Conservation (phyloP, 2,888 invertebrate genomes). For the Bibio marci region DNA sequence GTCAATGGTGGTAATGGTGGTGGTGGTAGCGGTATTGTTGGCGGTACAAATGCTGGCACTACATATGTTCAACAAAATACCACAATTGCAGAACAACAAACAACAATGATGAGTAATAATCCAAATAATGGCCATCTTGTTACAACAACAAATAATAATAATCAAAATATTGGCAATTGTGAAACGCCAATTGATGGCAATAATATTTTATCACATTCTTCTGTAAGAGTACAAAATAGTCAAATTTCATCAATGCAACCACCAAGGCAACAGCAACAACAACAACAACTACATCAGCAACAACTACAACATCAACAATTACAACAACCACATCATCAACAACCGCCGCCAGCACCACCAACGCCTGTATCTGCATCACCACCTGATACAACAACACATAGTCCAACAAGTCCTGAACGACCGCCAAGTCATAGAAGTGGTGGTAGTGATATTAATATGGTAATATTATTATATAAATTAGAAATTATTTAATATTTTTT, state of each 20-base stretch:
- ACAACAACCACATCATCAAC: conserved; percentile 30
- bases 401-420: conserved; percentile 46
- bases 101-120: conserved; percentile 57
- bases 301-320: conserved; percentile 14
- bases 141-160: neutral
- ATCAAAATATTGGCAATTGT: conserved; percentile 20
- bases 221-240: no score
- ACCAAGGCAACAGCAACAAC: conserved; percentile 35
- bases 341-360: conserved; percentile 29
- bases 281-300: conserved; percentile 22
- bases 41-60: conserved; percentile 24
- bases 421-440: conserved; percentile 28
- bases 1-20: conserved; percentile 1
- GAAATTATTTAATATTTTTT: conserved; percentile 1
- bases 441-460: conserved; percentile 26
- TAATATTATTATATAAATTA: no score
- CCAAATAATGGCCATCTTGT: conserved; percentile 25
- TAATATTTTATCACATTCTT: no score
- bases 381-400: conserved; percentile 73
- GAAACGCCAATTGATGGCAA: no score
- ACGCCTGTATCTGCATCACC: conserved; percentile 39
- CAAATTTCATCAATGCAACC: conserved; percentile 41
- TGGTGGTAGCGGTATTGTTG: conserved; percentile 17
- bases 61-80: conserved; percentile 75
- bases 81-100: conserved; percentile 68